Evolutionary conservation across 2,888 invertebrate species (phyloP).

Genomic region (Eupithecia tripunctaria): DNA sequence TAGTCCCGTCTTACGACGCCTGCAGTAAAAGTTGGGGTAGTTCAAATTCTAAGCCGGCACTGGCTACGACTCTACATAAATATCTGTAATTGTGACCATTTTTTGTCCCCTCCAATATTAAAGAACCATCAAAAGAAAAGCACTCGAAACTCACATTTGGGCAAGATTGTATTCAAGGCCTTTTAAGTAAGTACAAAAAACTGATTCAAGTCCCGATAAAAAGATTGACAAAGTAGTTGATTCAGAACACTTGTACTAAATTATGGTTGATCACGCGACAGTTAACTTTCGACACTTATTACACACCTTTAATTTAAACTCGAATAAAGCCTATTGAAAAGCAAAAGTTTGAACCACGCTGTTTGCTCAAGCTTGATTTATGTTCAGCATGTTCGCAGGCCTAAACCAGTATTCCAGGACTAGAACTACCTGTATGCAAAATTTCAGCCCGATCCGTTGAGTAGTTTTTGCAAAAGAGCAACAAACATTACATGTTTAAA

Average conservation of each 20-base stretch:
- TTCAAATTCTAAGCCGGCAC: neutral
- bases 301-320: conserved; percentile 24
- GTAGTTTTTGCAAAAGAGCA: no score
- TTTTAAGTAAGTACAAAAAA: conserved; percentile 2
- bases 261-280: conserved; percentile 29
- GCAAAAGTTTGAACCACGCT: neutral
- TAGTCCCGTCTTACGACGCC: neutral
- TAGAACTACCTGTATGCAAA: no score
- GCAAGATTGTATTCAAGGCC: conserved; percentile 6
- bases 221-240: conserved; percentile 16
- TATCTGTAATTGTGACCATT: neutral
- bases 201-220: conserved; percentile 17
- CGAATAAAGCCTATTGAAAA: conserved; percentile 4
- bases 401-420: no score
- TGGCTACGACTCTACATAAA: neutral
- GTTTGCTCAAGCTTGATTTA: neutral
- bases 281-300: conserved; percentile 25
- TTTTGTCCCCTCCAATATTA: neutral
- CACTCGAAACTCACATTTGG: neutral
- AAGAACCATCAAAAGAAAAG: neutral
- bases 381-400: no score
- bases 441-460: no score
- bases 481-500: no score
- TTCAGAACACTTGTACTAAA: conserved; percentile 25
- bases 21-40: neutral